These are phyloP conservation scores for Gymnocheta viridis DNA, from an alignment of 2,888 invertebrate species.

Conservation along the genomic window DNA sequence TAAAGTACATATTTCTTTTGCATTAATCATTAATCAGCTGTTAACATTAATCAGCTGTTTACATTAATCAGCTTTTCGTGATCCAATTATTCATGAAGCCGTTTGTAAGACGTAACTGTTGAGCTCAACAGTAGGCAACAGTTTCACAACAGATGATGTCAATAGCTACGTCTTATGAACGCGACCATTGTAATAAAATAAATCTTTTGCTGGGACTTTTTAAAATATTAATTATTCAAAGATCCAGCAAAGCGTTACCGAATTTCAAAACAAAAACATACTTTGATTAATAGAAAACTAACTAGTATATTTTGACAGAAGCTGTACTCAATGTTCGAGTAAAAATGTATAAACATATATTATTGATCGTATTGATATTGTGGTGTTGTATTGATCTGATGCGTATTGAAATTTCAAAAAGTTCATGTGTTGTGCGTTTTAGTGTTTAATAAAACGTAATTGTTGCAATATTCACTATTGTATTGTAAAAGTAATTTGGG, in stretches of 20 bases:
- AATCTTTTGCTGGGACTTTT: too few species aligned
- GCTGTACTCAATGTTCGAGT: constrained; percentile 57
- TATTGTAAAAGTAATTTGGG: constrained; percentile 22
- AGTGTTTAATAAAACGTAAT: not conserved
- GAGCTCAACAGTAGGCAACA: too few species aligned
- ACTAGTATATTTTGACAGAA: constrained; percentile 69
- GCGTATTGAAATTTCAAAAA: constrained; percentile 32
- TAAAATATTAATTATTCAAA: not conserved
- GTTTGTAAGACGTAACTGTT: too few species aligned
- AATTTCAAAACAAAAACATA: not conserved
- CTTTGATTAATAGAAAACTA: not conserved
- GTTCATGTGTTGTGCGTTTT: constrained; percentile 1
- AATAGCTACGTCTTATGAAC: too few species aligned
- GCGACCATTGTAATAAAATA: too few species aligned
- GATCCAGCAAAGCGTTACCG: not conserved
- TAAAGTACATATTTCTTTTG: too few species aligned
- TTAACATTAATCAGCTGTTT: too few species aligned
- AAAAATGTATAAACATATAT: not conserved
- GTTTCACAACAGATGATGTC: too few species aligned
- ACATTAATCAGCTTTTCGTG: too few species aligned
- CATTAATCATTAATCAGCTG: too few species aligned
- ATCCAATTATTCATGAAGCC: too few species aligned
- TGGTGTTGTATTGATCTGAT: constrained; percentile 61
- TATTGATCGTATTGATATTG: constrained; percentile 56
- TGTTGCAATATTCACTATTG: constrained; percentile 16